Evolutionary conservation across 1,140 invertebrate genomes (phyloP).

Genomic region (Vollenhovia emeryi): DNA sequence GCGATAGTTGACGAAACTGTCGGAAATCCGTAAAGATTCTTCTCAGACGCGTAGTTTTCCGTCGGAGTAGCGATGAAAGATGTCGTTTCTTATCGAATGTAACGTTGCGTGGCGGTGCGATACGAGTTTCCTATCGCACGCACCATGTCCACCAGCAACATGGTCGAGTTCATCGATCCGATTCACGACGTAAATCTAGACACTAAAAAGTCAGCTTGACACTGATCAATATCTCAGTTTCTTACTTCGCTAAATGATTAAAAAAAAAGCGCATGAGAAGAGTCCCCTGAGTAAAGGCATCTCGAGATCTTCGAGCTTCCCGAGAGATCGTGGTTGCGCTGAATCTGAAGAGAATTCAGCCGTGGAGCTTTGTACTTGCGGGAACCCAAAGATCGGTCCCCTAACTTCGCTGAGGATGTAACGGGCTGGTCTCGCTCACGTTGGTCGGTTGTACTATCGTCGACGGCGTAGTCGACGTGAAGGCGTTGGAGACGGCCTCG

Average conservation of each 20-base stretch:
- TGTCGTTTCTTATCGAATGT: not conserved
- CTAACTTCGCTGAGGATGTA: constrained; percentile 24
- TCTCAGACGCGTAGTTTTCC: not conserved
- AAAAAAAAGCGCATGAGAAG: constrained; percentile 6
- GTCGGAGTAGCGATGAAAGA: not conserved
- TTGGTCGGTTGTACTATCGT: not conserved
- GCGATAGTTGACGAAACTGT: not conserved
- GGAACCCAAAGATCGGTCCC: not conserved
- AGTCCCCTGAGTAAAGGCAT: constrained; percentile 17
- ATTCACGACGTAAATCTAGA: not conserved
- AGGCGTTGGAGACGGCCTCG: constrained; percentile 62
- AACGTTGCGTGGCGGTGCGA: not conserved
- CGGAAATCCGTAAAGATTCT: not conserved
- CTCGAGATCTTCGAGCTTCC: not conserved
- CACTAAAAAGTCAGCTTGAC: not conserved
- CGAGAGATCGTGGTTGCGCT: not conserved
- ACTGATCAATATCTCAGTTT: not conserved
- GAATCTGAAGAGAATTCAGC: not conserved
- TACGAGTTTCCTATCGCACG: not conserved
- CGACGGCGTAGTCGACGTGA: constrained; percentile 63
- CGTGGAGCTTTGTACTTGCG: not conserved
- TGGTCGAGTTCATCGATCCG: not conserved
- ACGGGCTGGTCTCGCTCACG: constrained; percentile 9
- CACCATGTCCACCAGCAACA: not conserved
- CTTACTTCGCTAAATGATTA: not conserved